A percentile compares a stretch with the other conserved stretches of the same genome.
phyloP scores from a whole-genome alignment of 2,888 invertebrate genomes.

The Mythimna loreyi region DNA sequence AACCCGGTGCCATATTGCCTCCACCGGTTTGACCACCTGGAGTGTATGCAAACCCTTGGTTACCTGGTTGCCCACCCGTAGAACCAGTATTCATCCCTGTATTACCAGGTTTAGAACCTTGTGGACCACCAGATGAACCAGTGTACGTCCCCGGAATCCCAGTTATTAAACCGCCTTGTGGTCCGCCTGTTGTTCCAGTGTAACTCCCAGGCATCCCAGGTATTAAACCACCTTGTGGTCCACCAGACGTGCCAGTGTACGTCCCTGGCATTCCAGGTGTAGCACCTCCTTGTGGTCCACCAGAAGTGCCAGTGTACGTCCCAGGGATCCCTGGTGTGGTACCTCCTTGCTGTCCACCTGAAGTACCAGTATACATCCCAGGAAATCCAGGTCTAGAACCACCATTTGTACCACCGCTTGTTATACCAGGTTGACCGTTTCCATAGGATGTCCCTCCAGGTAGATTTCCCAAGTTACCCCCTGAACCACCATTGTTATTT shows the following conservation, averaged over 20 bases:
- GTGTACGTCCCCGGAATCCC: not conserved
- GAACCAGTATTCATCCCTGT: slow-evolving; percentile 13
- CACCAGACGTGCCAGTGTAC: not conserved
- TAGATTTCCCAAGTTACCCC: slow-evolving; percentile 26
- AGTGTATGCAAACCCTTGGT: slow-evolving; percentile 14
- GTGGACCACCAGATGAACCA: slow-evolving; percentile 11
- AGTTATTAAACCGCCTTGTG: slow-evolving; percentile 4
- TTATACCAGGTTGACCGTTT: slow-evolving; percentile 13
- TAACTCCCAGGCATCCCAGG: not conserved
- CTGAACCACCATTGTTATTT: slow-evolving; percentile 45
- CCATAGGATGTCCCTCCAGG: slow-evolving; percentile 30
- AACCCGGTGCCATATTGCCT: slow-evolving; percentile 43
- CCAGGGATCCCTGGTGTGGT: not conserved
- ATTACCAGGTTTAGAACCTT: not conserved
- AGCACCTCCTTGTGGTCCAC: slow-evolving; percentile 12
- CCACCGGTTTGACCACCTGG: slow-evolving; percentile 27
- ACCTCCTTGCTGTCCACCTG: slow-evolving; percentile 17
- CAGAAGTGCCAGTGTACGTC: slow-evolving; percentile 11
- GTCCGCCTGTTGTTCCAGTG: slow-evolving; percentile 24
- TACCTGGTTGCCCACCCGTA: slow-evolving; percentile 30
- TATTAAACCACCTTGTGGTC: not conserved
- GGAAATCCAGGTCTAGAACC: slow-evolving; percentile 16
- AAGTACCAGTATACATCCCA: slow-evolving; percentile 12
- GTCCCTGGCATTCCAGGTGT: not conserved
- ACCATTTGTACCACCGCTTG: slow-evolving; percentile 8